Conservation (phyloP, 2,113 vertebrate genomes). For the Scomber scombrus region DNA sequence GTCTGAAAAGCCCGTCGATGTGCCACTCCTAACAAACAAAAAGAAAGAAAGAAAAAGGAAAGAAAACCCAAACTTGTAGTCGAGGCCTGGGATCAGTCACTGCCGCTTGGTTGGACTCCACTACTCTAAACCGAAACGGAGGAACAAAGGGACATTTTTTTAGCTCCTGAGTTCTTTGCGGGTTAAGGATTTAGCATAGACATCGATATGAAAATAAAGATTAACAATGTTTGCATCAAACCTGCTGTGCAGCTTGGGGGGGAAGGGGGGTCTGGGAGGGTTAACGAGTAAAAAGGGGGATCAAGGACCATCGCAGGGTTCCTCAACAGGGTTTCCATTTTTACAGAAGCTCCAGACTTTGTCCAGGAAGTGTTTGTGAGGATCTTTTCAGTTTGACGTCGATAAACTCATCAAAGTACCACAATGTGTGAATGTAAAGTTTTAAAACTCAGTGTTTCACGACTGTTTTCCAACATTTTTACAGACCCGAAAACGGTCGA, state of each 20-base stretch:
- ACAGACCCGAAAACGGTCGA: not conserved
- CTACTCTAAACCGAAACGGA: slow-evolving; percentile 19
- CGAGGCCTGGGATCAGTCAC: not conserved
- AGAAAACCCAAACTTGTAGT: not conserved
- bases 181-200: slow-evolving; percentile 86
- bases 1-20: slow-evolving; percentile 16
- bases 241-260: slow-evolving; percentile 56
- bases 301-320: slow-evolving; percentile 24
- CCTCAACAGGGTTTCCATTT: slow-evolving; percentile 4
- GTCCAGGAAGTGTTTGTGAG: not conserved
- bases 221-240: slow-evolving; percentile 71
- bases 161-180: slow-evolving; percentile 91
- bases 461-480: not conserved
- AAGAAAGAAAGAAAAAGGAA: not conserved
- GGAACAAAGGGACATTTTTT: slow-evolving; percentile 78
- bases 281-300: not conserved
- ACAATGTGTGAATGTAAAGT: not conserved
- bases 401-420: not conserved
- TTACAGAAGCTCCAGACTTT: not conserved
- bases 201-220: slow-evolving; percentile 63
- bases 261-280: not conserved
- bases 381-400: too few relatives aligned
- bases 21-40: not conserved
- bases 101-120: slow-evolving; percentile 9
- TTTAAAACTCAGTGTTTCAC: not conserved